Evolutionary conservation across 1,140 invertebrate species (phyloP), one percentile per base, ranked within the genome.

Genomic region (Solenopsis fugax): DNA sequence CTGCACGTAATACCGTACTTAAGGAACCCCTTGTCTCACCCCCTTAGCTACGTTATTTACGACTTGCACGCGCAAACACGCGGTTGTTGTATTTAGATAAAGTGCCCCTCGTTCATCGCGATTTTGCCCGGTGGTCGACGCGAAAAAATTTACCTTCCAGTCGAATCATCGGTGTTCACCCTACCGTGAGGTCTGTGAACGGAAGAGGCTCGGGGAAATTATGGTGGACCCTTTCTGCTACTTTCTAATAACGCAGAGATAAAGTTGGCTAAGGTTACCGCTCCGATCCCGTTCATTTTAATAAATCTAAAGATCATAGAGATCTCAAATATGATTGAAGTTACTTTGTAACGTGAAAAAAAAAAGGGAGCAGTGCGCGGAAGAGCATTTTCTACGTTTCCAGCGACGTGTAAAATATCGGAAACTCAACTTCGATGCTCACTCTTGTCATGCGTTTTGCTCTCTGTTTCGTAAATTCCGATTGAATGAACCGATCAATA

Each of bases 401-500:
- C 21, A 21, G 18, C 1, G 24, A 52, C 24, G 13, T 50, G 37
- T 62, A 34, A 69, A 69, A 82, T 82, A 34, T 77, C n/a, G 58
- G 71, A 16, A 87, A 75, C n/a, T 84, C 75, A 18, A 50, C 18
- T 54, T 62, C 16, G 60, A 24, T 18, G 10, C 54, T 81, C 4
- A 21, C 6, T 24, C 58, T 37, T 64, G 41, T 72, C 34, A 54
- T 56, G 65, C 67, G 65, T 58, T 60, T 72, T 56, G 69, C 48
- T 56, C 71, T 50, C 37, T 69, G 60, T 82, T 85, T 85, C 76
- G 52, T 90, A 60, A 86, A 90, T 90, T 90, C 81, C 64, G 81
- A 90, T 90, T 60, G 67, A 81, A 75, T 52, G 45, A 62, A 60
- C 65, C 62, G 88, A 89, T 90, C 88, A 69, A 89, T 84, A 85